Conservation (phyloP, 1,140 invertebrate genomes). For the Pseudomyrmex flavicornis region DNA sequence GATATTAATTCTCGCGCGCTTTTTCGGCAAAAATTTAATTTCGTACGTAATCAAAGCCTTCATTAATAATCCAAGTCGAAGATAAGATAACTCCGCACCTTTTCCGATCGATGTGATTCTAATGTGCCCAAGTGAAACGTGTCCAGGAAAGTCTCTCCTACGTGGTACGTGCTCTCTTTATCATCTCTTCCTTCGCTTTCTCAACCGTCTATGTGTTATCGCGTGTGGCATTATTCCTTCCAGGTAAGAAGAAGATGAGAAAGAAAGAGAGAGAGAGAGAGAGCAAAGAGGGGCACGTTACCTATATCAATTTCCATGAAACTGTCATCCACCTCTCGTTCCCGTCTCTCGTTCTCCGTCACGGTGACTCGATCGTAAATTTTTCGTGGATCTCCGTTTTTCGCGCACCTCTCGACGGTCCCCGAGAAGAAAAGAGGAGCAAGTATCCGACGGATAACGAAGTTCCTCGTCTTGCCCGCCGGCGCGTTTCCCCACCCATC, state of each 20-base stretch:
- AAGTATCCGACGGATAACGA: slow-evolving; percentile 43
- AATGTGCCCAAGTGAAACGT: slow-evolving; percentile 57
- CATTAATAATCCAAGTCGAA: slow-evolving; percentile 43
- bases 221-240: slow-evolving; percentile 37
- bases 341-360: slow-evolving; percentile 38
- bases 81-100: not conserved
- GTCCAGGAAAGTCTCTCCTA: slow-evolving; percentile 50
- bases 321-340: slow-evolving; percentile 37
- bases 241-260: not conserved
- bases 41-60: slow-evolving; percentile 41
- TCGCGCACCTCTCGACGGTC: not conserved
- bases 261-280: slow-evolving; percentile 25
- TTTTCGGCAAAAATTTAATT: slow-evolving; percentile 52
- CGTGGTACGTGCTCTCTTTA: slow-evolving; percentile 37
- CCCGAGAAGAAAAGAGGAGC: not conserved
- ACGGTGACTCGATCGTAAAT: slow-evolving; percentile 51
- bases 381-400: slow-evolving; percentile 49
- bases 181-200: slow-evolving; percentile 28
- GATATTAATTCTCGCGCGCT: too few species aligned
- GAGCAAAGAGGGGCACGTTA: slow-evolving; percentile 50
- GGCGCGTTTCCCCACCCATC: not conserved
- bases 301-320: slow-evolving; percentile 58
- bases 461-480: slow-evolving; percentile 50
- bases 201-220: slow-evolving; percentile 51
- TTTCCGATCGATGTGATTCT: slow-evolving; percentile 51